Evolutionary conservation across 2,797 vertebrate species (phyloP).

Genomic region (Bradypodion pumilum): DNA sequence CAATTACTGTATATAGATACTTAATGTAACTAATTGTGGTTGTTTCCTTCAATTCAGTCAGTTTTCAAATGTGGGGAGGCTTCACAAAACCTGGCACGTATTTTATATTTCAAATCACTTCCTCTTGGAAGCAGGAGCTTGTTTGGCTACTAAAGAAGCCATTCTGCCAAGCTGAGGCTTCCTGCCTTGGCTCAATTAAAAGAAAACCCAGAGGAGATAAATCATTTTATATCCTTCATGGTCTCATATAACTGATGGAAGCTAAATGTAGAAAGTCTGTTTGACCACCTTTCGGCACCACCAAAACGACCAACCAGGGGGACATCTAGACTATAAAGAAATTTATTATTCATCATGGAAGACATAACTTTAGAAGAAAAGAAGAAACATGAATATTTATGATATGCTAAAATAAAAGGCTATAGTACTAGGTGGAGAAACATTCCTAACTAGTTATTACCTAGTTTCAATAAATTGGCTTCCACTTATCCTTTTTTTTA

Average conservation of each 20-base stretch:
- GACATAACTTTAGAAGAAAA: slow-evolving; percentile 1
- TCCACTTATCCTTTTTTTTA: not conserved
- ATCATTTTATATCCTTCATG: not conserved
- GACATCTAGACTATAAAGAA: not conserved
- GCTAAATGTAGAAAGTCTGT: not conserved
- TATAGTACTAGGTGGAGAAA: not conserved
- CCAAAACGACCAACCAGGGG: not conserved
- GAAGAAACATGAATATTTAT: not conserved
- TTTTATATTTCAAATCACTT: not conserved
- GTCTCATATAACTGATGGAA: not conserved
- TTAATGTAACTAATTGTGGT: not conserved
- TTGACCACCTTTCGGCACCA: not conserved
- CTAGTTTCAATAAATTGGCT: not conserved
- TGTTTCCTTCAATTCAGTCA: not conserved
- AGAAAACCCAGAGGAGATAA: slow-evolving; percentile 25
- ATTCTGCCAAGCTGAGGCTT: slow-evolving; percentile 28
- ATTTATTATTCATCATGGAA: slow-evolving; percentile 4
- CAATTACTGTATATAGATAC: too few relatives aligned
- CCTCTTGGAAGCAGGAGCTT: slow-evolving; percentile 16
- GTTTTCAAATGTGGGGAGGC: not conserved
- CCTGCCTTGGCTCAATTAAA: slow-evolving; percentile 10
- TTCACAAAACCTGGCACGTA: slow-evolving; percentile 20
- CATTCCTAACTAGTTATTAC: not conserved
- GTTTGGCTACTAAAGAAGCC: slow-evolving; percentile 26
- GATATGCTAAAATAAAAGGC: not conserved